Percentiles rank a stretch among this genome's conserved stretches.
Conservation (phyloP, 2,113 vertebrate genomes). For the Gavialis gangeticus region DNA sequence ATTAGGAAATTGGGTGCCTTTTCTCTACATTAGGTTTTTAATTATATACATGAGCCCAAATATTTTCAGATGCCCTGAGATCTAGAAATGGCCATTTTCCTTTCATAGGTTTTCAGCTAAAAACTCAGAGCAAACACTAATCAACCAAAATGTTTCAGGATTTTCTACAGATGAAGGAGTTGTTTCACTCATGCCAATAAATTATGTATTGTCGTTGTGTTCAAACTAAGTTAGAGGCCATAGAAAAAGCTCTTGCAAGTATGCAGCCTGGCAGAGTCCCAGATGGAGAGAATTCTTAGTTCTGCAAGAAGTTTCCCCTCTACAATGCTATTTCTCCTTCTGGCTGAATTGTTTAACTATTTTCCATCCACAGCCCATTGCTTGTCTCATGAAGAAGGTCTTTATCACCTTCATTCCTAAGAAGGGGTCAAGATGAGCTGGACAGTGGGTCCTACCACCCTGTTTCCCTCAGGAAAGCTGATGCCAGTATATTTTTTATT, state of each 20-base stretch:
- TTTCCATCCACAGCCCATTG: background rate
- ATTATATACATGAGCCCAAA: background rate
- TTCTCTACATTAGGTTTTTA: background rate
- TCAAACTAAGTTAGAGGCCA: background rate
- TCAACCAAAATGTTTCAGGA: fast-evolving
- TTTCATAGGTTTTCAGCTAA: background rate
- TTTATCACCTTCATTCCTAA: background rate
- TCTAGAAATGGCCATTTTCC: fast-evolving
- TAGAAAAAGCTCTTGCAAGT: background rate
- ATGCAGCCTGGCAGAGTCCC: background rate
- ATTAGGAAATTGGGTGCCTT: background rate
- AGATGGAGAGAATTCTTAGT: background rate
- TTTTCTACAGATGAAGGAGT: background rate
- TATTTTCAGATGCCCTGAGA: background rate
- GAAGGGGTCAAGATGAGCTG: fast-evolving
- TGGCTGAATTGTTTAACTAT: fast-evolving
- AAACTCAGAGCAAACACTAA: background rate
- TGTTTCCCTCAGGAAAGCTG: background rate
- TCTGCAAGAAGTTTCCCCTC: background rate
- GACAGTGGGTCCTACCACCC: fast-evolving
- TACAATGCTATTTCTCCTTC: no score
- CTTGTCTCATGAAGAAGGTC: background rate
- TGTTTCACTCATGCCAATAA: background rate
- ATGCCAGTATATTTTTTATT: background rate
- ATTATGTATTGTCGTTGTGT: fast-evolving